Base-by-base conservation (phyloP, 92 coral and sea anemone species). In the Porites cylindrica region DNA sequence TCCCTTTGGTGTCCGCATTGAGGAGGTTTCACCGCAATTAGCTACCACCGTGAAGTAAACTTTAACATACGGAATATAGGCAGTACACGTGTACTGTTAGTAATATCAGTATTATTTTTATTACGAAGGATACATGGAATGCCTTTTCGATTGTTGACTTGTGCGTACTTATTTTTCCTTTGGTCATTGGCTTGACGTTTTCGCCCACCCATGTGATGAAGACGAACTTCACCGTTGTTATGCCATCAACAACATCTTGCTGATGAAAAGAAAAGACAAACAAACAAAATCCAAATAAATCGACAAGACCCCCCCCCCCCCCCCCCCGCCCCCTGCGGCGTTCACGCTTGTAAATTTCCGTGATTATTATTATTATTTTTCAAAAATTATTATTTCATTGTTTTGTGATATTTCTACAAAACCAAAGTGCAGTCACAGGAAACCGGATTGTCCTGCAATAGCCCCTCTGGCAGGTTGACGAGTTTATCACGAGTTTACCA, bases 151-250 rank as follows among this genome's bases (percentile, higher is more conserved):
- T 76, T 1, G 98, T 80, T 18, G 99, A 88, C 67, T 92, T 97
- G 84, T 97, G 96, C 14, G 99, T 93, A 52, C 99, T 97, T 12
- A 90, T 97, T 86, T 97, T 97, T 6, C 97, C 99, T 76, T 90
- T 97, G 14, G 91, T 68, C 94, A 97, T 91, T 5, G 99, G 99
- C 80, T 97, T 97, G 24, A 95, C 98, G 58, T 70, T 54, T 66
- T 90, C 99, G 21, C 99, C 99, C 6, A 97, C 97, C 99, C 99
- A 97, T 82, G 92, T 91, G 21, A 97, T 84, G 53, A 90, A 97
- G 67, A 94, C 98, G 71, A 97, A 97, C 93, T 97, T 97, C 7
- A 97, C 98, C 4, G 98, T 97, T 10, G 91, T 0, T 54, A 97
- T 97, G 9, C 87, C 96, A 85, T 97, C 99, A 6, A 97, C 95